Evolutionary conservation across 2,797 vertebrate species (phyloP).

Genomic region (Sebastes paucispinis): DNA sequence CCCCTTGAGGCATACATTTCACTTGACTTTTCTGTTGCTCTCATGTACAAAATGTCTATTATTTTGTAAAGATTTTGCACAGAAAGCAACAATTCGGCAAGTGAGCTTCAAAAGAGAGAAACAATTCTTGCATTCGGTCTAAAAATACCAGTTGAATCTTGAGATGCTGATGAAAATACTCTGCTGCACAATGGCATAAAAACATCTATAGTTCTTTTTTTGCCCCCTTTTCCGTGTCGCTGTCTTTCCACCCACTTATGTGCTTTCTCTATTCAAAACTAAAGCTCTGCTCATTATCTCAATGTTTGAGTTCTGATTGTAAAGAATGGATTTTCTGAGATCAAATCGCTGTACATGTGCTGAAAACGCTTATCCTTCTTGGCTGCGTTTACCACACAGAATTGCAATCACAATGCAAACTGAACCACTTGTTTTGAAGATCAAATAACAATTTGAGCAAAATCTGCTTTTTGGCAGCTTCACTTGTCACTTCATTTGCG

Average conservation of each 20-base stretch:
- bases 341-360: slow-evolving; percentile 13
- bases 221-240: background rate
- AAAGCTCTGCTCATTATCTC: background rate
- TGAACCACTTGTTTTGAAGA: slow-evolving; percentile 23
- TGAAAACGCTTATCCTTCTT: slow-evolving; percentile 11
- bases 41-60: slow-evolving; percentile 4
- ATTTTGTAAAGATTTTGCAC: background rate
- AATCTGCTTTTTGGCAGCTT: slow-evolving; percentile 21
- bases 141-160: slow-evolving; percentile 2
- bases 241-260: slow-evolving; percentile 16
- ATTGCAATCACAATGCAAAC: slow-evolving; percentile 35
- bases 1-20: background rate
- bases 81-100: background rate
- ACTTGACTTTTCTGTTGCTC: slow-evolving; percentile 8
- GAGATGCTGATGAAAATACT: slow-evolving; percentile 13
- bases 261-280: slow-evolving; percentile 18
- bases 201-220: background rate
- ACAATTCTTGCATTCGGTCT: background rate
- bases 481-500: slow-evolving; percentile 36
- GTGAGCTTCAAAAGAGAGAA: background rate
- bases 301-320: slow-evolving; percentile 11
- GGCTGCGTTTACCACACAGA: slow-evolving; percentile 17
- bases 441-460: slow-evolving; percentile 42
- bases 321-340: slow-evolving; percentile 32
- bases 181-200: background rate